These are phyloP conservation scores for Dolichallabes microphthalmus DNA, from an alignment of 2,113 vertebrate species.

Conservation along the genomic window DNA sequence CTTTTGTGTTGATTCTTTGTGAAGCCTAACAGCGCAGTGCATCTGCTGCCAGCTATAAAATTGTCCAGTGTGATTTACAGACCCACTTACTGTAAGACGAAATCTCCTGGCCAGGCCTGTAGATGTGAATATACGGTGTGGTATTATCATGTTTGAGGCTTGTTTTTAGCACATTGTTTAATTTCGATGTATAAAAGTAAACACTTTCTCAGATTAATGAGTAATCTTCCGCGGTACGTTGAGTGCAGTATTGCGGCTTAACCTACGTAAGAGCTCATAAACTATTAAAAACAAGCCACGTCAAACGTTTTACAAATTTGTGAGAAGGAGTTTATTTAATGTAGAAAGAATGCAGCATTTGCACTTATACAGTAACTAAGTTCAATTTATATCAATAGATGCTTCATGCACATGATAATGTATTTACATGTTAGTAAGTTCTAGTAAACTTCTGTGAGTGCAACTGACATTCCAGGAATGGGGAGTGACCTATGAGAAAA, in stretches of 20 bases:
- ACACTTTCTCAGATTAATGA: not conserved
- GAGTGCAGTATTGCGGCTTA: not conserved
- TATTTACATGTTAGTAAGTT: not conserved
- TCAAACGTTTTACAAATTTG: not conserved
- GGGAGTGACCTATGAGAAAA: conserved; percentile 13
- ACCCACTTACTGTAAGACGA: not conserved
- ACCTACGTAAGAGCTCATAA: no score
- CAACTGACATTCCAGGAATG: conserved; percentile 9
- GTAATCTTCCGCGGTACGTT: not conserved
- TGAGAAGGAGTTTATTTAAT: not conserved
- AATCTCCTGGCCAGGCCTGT: not conserved
- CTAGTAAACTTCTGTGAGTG: not conserved
- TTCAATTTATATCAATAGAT: not conserved
- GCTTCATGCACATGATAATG: not conserved
- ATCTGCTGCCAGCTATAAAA: conserved; percentile 40
- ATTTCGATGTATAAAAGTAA: not conserved
- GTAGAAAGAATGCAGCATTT: not conserved
- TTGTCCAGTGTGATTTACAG: conserved; percentile 17
- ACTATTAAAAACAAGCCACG: not conserved
- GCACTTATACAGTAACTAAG: not conserved
- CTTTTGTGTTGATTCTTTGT: conserved; percentile 10
- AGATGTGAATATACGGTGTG: not conserved
- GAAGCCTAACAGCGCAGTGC: conserved; percentile 11
- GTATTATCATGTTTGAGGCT: not conserved
- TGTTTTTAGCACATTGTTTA: conserved; percentile 1